These are phyloP conservation scores for Pogonophryne albipinna DNA, from an alignment of 2,797 vertebrate genomes.

Conservation along the genomic window DNA sequence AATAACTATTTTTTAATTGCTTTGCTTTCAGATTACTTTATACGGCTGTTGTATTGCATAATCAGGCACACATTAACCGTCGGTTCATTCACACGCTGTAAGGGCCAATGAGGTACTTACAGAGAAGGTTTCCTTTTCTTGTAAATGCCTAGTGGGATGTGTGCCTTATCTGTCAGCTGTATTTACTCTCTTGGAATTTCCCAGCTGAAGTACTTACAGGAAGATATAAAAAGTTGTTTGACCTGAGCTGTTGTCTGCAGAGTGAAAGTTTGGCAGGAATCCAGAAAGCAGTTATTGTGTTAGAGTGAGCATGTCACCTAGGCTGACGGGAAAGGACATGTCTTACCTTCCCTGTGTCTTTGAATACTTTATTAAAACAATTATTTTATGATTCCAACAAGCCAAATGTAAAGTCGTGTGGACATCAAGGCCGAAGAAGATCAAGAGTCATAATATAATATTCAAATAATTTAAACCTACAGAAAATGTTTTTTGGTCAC, in stretches of 20 bases:
- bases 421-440: not conserved
- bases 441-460: not conserved
- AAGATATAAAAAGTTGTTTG: conserved; percentile 4
- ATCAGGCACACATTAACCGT: not conserved
- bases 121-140: conserved; percentile 34
- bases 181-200: conserved; percentile 31
- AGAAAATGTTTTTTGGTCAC: too few relatives aligned
- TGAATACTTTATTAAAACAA: not conserved
- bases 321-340: not conserved
- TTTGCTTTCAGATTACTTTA: accelerated
- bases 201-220: conserved; percentile 36
- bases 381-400: not conserved
- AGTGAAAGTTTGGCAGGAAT: not conserved
- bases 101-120: accelerated
- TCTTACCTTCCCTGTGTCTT: not conserved
- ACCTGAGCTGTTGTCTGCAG: not conserved
- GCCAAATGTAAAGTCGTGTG: not conserved
- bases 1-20: not conserved
- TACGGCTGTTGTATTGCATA: not conserved
- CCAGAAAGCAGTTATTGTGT: not conserved
- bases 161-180: not conserved
- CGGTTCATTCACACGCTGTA: not conserved
- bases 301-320: not conserved
- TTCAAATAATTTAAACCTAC: too few relatives aligned
- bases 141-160: conserved; percentile 12